A percentile compares a stretch with the other conserved stretches of the same genome.
phyloP scores from a whole-genome alignment of 2,888 invertebrate genomes.

The Amorpha juglandis region DNA sequence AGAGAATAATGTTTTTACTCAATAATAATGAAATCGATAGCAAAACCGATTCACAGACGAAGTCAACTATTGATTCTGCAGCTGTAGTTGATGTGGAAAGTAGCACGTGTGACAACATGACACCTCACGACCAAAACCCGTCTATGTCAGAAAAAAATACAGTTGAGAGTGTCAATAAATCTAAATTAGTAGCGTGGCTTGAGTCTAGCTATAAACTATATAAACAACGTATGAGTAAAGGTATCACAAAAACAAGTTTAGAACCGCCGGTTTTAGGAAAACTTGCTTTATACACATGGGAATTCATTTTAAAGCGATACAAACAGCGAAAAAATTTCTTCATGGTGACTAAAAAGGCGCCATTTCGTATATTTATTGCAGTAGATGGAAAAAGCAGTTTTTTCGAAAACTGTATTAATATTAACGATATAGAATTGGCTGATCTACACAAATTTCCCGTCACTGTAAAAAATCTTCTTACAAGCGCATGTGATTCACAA shows the following conservation, averaged over 20 bases:
- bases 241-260: slow-evolving; percentile 52
- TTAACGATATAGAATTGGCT: slow-evolving; percentile 63
- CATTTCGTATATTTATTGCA: slow-evolving; percentile 70
- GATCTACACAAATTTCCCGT: slow-evolving; percentile 67
- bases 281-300: slow-evolving; percentile 66
- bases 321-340: slow-evolving; percentile 66
- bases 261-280: slow-evolving; percentile 62
- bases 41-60: not conserved
- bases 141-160: not conserved
- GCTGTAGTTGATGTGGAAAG: not conserved
- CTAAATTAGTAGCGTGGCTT: slow-evolving; percentile 64
- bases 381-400: slow-evolving; percentile 54
- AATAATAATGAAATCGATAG: slow-evolving; percentile 2
- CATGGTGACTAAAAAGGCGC: slow-evolving; percentile 59
- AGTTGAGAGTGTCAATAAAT: slow-evolving; percentile 34
- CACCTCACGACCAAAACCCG: not conserved
- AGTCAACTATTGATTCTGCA: not conserved
- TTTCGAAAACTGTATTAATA: slow-evolving; percentile 66
- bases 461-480: slow-evolving; percentile 68
- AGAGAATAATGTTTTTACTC: slow-evolving; percentile 49
- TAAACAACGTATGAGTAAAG: slow-evolving; percentile 54
- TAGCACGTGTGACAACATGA: not conserved
- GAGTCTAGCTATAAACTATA: slow-evolving; percentile 66
- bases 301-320: slow-evolving; percentile 68
- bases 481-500: slow-evolving; percentile 59